Base-by-base conservation (phyloP, 2,888 invertebrate species). In the Lamellibrachia columna region DNA sequence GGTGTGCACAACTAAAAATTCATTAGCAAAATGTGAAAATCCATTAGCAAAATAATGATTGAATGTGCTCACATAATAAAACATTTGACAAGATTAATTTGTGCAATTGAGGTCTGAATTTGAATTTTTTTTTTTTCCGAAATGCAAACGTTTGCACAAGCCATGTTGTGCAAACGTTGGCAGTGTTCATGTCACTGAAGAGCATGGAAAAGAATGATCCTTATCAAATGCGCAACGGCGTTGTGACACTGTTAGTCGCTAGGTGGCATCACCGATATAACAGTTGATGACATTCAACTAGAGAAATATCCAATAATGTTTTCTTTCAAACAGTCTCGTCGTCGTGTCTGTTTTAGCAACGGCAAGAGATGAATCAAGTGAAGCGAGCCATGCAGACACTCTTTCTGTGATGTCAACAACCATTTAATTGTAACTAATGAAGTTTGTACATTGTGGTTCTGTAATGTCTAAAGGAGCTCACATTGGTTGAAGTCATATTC, bases 351-450 rank as follows among this genome's bases (percentile, higher is more conserved):
- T 75, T 75, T 15, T n/a, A 75, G 75, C 75, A 75, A 75, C 75
- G 22, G 22, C 75, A 75, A n/a, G 75, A 75, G 75, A 75, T 75
- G 75, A 75, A 75, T n/a, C 75, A 75, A 75, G 75, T 75, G 75
- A 75, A 75, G 75, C 11, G 75, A 75, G 75, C 75, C 75, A 75
- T 75, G 75, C 75, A 75, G 75, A 75, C 75, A 75, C 75, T 75
- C 75, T 75, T 75, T n/a, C 15, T 75, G 75, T 75, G 75, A 75
- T 22, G 75, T 75, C 4, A 75, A 75, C 9, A 75, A 15, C 15
- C 75, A 22, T 22, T 75, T 75, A 11, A n/a, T 11, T 75, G 6
- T 75, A 75, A n/a, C 22, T 75, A 75, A 6, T 75, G 6, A 2
- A 22, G 75, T 15, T n/a, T 75, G 75, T 15, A 75, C 22, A n/a